A percentile compares a stretch with the other conserved stretches of the same genome.
These are phyloP conservation scores for Aurelia aurita DNA, from an alignment of 30 jellyfish, hydroid and myxozoan genomes.

Conservation along the genomic window DNA sequence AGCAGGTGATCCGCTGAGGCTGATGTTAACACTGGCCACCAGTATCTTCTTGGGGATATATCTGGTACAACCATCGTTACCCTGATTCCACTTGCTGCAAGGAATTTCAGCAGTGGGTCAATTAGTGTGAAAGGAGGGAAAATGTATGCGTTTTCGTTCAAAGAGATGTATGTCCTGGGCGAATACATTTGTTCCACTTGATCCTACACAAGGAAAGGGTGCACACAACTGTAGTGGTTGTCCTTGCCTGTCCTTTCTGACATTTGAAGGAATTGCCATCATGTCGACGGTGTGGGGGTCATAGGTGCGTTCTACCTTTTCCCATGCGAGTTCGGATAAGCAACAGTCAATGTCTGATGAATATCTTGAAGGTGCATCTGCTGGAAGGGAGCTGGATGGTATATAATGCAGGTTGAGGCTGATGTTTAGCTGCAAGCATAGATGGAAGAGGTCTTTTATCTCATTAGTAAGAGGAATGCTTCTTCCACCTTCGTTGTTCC, in stretches of 20 bases:
- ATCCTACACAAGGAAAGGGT: no score
- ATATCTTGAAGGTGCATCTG: constrained; percentile 21
- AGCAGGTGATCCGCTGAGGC: no score
- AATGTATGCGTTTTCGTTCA: background rate
- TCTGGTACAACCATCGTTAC: no score
- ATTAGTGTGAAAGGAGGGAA: constrained; percentile 16
- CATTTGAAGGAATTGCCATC: constrained; percentile 24
- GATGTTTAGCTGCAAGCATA: background rate
- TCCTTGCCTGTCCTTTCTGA: background rate
- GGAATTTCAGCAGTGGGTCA: background rate
- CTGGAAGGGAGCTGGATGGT: constrained; percentile 3
- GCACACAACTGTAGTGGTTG: background rate
- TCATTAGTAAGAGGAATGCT: constrained; percentile 10
- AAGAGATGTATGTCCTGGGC: constrained; percentile 10
- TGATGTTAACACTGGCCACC: no score
- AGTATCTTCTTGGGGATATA: no score
- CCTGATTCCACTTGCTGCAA: no score
- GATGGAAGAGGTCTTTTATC: constrained; percentile 12
- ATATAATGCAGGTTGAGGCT: background rate
- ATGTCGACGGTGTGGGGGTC: constrained; percentile 16
- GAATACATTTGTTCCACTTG: background rate
- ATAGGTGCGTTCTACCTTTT: background rate
- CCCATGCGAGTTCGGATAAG: constrained; percentile 1
- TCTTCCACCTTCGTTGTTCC: constrained; percentile 21
- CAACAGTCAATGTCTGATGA: constrained; percentile 21